Evolutionary conservation across 2,888 invertebrate genomes (phyloP).

Genomic region (Halictus ligatus): DNA sequence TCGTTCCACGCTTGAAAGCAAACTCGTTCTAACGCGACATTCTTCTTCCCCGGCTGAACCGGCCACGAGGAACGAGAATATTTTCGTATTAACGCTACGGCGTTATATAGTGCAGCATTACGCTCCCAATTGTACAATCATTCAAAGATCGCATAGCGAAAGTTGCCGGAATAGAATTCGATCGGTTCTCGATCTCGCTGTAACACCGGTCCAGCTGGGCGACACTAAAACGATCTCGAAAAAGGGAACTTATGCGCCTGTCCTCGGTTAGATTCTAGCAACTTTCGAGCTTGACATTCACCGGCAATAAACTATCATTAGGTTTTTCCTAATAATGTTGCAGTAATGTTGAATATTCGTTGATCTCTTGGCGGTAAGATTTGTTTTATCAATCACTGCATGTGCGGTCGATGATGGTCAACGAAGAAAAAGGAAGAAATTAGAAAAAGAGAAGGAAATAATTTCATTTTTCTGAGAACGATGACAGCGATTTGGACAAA

Average conservation of each 20-base stretch:
- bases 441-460: neutral
- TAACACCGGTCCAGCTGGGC: conserved; percentile 7
- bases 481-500: too few relatives aligned
- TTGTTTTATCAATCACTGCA: too few relatives aligned
- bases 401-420: too few relatives aligned
- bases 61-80: conserved; percentile 33
- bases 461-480: neutral
- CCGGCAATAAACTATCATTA: neutral
- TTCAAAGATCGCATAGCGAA: conserved; percentile 38
- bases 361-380: too few relatives aligned
- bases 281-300: neutral
- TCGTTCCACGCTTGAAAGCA: conserved; percentile 64
- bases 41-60: conserved; percentile 44
- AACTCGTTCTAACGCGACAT: conserved; percentile 68
- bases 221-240: conserved; percentile 24
- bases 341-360: too few relatives aligned
- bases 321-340: neutral
- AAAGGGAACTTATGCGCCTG: neutral
- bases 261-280: neutral
- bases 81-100: conserved; percentile 18
- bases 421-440: too few relatives aligned
- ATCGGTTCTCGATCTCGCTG: conserved; percentile 30
- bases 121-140: conserved; percentile 33
- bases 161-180: conserved; percentile 14
- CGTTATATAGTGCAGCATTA: conserved; percentile 30